These are phyloP conservation scores for Ligdia adustata DNA, from an alignment of 2,888 invertebrate genomes.

Conservation along the genomic window DNA sequence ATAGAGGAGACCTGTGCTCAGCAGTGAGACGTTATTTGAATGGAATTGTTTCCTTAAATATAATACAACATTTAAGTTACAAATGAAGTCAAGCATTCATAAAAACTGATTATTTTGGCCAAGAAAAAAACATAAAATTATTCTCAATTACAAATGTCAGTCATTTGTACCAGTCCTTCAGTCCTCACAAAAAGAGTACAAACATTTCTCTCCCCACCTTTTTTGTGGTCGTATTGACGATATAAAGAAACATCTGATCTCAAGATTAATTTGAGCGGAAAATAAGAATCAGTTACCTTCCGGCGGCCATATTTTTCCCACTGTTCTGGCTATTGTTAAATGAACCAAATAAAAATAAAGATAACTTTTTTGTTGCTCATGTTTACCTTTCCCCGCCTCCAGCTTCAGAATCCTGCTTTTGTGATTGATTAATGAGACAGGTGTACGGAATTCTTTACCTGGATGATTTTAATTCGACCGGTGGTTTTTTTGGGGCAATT, in stretches of 20 bases:
- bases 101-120: too few species aligned
- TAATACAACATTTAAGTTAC: too few species aligned
- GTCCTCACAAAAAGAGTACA: slow-evolving; percentile 12
- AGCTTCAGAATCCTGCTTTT: slow-evolving; percentile 34
- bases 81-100: too few species aligned
- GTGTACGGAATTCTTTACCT: slow-evolving; percentile 5
- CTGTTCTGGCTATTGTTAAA: slow-evolving; percentile 51
- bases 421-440: slow-evolving; percentile 32
- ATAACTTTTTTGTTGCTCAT: slow-evolving; percentile 41
- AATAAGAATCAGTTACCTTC: slow-evolving; percentile 54
- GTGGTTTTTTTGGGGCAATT: slow-evolving; percentile 8
- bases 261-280: slow-evolving; percentile 53
- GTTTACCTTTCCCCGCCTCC: slow-evolving; percentile 44
- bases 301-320: slow-evolving; percentile 47
- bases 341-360: slow-evolving; percentile 55
- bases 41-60: too few species aligned
- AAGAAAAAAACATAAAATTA: too few species aligned
- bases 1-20: too few species aligned
- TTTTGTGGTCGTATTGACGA: slow-evolving; percentile 27
- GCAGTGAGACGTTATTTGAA: too few species aligned
- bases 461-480: slow-evolving; percentile 13
- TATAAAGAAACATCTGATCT: slow-evolving; percentile 35
- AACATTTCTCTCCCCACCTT: slow-evolving; percentile 18
- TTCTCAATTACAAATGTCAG: slow-evolving; percentile 10
- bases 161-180: slow-evolving; percentile 6